A percentile compares a stretch with the other conserved stretches of the same genome.
Evolutionary conservation across 2,888 invertebrate species (phyloP).

Genomic region (Drosophila mettleri): DNA sequence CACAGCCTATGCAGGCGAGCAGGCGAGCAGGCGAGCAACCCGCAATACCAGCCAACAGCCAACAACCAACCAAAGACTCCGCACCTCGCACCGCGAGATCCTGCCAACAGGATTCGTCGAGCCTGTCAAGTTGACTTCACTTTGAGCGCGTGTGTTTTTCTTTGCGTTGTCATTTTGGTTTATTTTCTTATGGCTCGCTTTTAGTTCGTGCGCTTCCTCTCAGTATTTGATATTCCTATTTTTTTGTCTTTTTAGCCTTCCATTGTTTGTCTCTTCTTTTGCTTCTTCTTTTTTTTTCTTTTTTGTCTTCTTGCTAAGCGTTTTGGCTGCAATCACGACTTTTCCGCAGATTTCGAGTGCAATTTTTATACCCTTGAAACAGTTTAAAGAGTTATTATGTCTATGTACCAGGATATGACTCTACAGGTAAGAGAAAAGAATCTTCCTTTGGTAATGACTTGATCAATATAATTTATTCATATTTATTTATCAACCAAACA

Average conservation of each 20-base stretch:
- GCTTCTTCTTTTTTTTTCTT: slow-evolving; percentile 22
- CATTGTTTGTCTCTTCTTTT: slow-evolving; percentile 31
- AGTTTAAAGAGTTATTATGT: background rate
- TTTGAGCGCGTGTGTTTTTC: slow-evolving; percentile 68
- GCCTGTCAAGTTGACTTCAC: slow-evolving; percentile 68
- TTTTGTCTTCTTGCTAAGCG: slow-evolving; percentile 68
- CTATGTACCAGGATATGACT: background rate
- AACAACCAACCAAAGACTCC: no score
- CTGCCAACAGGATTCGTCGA: slow-evolving; percentile 19
- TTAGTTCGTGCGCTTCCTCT: slow-evolving; percentile 49
- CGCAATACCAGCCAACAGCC: slow-evolving; percentile 11
- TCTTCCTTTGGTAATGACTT: no score
- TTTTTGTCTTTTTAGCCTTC: slow-evolving; percentile 9
- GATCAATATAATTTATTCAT: no score
- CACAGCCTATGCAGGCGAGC: slow-evolving; percentile 53
- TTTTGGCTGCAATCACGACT: slow-evolving; percentile 81
- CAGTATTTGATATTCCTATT: slow-evolving; percentile 51
- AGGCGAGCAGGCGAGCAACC: slow-evolving; percentile 33
- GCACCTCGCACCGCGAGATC: background rate
- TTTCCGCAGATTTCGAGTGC: slow-evolving; percentile 80
- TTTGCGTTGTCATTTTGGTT: slow-evolving; percentile 66
- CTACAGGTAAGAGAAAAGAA: background rate
- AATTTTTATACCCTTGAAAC: slow-evolving; percentile 45
- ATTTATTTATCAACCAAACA: no score
- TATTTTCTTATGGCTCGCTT: slow-evolving; percentile 64